Evolutionary conservation across 2,888 invertebrate genomes (phyloP), one percentile per base, ranked within the genome.

Genomic region (Leptinotarsa haldemani): DNA sequence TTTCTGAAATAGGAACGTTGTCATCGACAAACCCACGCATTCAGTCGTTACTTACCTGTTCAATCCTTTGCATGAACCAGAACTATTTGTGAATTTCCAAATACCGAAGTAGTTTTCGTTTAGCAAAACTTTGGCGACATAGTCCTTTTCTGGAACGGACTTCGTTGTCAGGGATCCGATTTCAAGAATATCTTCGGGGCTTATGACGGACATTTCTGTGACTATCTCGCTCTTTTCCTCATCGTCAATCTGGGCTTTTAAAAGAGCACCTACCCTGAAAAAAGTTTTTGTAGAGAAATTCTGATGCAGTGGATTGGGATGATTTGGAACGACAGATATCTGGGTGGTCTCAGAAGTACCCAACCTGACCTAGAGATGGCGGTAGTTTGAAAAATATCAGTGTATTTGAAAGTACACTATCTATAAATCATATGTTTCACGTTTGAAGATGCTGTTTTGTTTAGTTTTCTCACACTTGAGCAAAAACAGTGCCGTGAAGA

Each of bases 51-150:
- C 15, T 80, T 82, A 85, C 86, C 84, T 83, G 67, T 80, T 79
- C 72, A 84, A 85, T 64, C 85, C 86, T 3, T 74, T 78, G 72
- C 87, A 87, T 3, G 89, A 88, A 4, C 90, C 90, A 1, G 91
- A 90, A 69, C 93, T 93, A 1, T 90, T 88, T 0, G 90, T 87
- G 85, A 97, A 98, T 88, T 97, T 95, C 96, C 96, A 98, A 12
- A 98, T 89, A 0, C 97, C 97, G 56, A 98, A 88, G 0, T 92
- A 92, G 70, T 91, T 90, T 40, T 93, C 94, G 84, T 97, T 95
- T 13, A 95, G 88, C 77, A 91, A 89, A 1, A 97, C 88, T 78
- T 94, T 93, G 84, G 96, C 95, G 12, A 98, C 89, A 78, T 97
- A 96, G 0, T 93, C 91, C 2, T 56, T 22, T 2, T 56, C 40